Evolutionary conservation across 2,888 invertebrate genomes (phyloP), one percentile per base, ranked within the genome.

Genomic region (Orthosia gothica): DNA sequence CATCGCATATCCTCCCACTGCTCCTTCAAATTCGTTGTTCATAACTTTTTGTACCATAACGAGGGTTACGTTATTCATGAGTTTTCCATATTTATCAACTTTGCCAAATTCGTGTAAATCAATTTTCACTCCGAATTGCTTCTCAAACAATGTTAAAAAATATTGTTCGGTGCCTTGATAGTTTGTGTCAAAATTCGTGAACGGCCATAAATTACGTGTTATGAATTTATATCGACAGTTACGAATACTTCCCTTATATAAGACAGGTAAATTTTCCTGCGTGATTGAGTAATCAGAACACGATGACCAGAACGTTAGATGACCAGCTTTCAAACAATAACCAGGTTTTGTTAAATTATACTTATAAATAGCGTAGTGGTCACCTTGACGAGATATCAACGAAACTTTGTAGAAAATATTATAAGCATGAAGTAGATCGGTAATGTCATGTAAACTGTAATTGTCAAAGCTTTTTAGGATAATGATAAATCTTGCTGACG

Each of bases 401-500:
- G 71, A 66, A 16, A 81, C 67, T 7, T 62, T 62, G 12, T 54
- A 47, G 13, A 70, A 61, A 15, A 85, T 79, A 55, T 87, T 87
- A 52, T 80, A 80, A 11, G 52, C 23, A 13, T 66, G 71, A n/a
- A 93, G 84, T 47, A 88, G 66, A 23, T 79, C 52, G 5, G 83
- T 81, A n/a, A 93, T 45, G 3, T 83, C 65, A 16, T 76, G 18
- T 70, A 89, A 62, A 32, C 79, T 59, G 63, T 79, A 23, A 23
- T 77, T 58, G n/a, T 50, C 32, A n/a, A 88, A 49, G 52, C 82
- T 63, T 50, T 89, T 66, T 9, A 91, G 47, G 2, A 89, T 69
- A 32, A 93, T 88, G 50, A 93, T 84, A 66, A 92, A 91, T 58
- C 76, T 87, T n/a, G 88, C 89, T 57, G 55, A 59, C n/a, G 91